These are phyloP conservation scores for Strigops habroptila DNA, from an alignment of 2,113 vertebrate genomes.

Conservation along the genomic window DNA sequence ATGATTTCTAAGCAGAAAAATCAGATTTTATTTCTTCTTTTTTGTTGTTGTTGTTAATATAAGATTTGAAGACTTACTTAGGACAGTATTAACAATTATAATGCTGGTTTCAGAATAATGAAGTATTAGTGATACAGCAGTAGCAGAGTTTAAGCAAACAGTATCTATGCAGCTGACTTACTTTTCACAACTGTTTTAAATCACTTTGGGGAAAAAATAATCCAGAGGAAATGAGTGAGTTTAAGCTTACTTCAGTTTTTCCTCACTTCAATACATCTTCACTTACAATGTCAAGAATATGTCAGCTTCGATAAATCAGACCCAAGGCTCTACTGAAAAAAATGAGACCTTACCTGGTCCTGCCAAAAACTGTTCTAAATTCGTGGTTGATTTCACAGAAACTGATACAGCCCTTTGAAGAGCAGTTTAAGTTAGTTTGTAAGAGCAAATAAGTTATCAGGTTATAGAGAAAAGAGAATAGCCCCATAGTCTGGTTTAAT, in stretches of 20 bases:
- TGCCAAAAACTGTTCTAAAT: not conserved
- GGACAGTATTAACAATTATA: slow-evolving; percentile 23
- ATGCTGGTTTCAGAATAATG: slow-evolving; percentile 47
- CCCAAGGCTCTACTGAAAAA: not conserved
- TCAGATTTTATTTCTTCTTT: not conserved
- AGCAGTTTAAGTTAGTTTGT: not conserved
- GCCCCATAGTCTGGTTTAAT: not conserved
- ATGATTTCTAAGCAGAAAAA: not conserved
- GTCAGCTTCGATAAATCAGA: not conserved
- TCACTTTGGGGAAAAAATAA: not conserved
- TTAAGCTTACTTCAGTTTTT: not conserved
- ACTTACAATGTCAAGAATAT: not conserved
- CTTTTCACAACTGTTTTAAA: not conserved
- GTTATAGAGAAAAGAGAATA: not conserved
- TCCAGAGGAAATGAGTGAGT: not conserved
- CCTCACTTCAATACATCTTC: not conserved
- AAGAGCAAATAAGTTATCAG: not conserved
- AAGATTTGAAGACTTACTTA: slow-evolving; percentile 29
- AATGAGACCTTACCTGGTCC: not conserved
- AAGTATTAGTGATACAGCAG: not conserved
- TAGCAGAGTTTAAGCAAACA: not conserved
- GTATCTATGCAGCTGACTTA: slow-evolving; percentile 10
- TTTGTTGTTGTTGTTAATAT: not conserved
- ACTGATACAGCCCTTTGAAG: not conserved
- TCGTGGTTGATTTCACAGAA: not conserved